Percentiles rank a stretch among this genome's conserved stretches.
Conservation (phyloP, 2,888 invertebrate genomes). For the Trimorus sp. region DNA sequence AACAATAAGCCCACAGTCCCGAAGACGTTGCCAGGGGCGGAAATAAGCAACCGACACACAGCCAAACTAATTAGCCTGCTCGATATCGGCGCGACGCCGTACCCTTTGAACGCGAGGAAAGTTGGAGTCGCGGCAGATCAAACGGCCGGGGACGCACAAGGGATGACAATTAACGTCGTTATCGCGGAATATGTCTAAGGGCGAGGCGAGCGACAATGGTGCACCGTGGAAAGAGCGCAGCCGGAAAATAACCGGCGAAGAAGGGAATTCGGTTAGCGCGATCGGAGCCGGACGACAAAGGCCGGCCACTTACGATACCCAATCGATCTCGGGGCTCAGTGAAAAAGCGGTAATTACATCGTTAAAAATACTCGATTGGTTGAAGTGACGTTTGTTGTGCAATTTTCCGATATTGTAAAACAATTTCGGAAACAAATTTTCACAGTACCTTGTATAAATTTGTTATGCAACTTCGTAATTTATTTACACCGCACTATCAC, state of each 20-base stretch:
- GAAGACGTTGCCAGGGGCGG: conserved; percentile 21
- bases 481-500: too few species aligned
- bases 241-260: conserved; percentile 24
- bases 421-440: too few species aligned
- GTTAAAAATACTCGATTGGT: too few species aligned
- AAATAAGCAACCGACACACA: conserved; percentile 39
- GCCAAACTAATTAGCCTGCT: conserved; percentile 47
- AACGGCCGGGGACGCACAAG: conserved; percentile 36
- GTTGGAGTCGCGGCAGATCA: conserved; percentile 44
- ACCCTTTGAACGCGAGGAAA: conserved; percentile 42
- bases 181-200: conserved; percentile 35
- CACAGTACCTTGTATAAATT: too few species aligned
- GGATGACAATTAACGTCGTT: conserved; percentile 47
- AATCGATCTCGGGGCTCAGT: too few species aligned
- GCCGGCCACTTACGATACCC: too few species aligned
- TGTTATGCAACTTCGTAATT: too few species aligned
- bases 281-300: too few species aligned
- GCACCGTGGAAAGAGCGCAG: conserved; percentile 14
- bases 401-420: too few species aligned
- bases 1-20: conserved; percentile 22
- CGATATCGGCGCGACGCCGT: conserved; percentile 27
- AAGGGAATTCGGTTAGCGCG: conserved; percentile 10
- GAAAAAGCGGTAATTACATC: too few species aligned
- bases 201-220: conserved; percentile 36
- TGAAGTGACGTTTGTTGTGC: too few species aligned